Evolutionary conservation across 2,888 invertebrate genomes (phyloP).

Genomic region (Drosophila prolongata): DNA sequence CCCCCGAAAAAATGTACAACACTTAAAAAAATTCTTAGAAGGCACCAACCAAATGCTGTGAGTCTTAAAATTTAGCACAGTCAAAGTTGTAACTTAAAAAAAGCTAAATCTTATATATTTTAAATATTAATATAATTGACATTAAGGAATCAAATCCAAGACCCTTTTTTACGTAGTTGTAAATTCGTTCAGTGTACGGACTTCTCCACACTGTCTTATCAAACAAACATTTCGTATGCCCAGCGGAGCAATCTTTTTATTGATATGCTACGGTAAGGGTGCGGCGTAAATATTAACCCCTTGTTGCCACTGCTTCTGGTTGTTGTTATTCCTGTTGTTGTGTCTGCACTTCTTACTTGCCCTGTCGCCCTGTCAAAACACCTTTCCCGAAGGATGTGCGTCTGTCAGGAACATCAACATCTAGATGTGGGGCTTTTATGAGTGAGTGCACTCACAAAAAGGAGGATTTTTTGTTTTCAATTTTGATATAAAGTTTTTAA

Average conservation of each 20-base stretch:
- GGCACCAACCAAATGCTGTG: no score
- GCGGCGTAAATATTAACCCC: conserved; percentile 54
- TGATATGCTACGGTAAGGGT: conserved; percentile 57
- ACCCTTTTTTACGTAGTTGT: not conserved
- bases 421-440: conserved; percentile 17
- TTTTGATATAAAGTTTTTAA: not conserved
- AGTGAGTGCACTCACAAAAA: conserved; percentile 23
- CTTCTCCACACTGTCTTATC: conserved; percentile 32
- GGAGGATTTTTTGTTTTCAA: not conserved
- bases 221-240: conserved; percentile 62
- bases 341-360: conserved; percentile 45
- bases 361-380: conserved; percentile 63
- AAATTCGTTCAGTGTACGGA: not conserved
- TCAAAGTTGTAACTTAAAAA: no score
- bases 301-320: conserved; percentile 32
- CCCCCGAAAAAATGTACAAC: not conserved
- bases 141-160: not conserved
- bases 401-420: conserved; percentile 47
- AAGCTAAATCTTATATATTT: no score
- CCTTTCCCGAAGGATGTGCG: conserved; percentile 59
- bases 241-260: conserved; percentile 76
- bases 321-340: conserved; percentile 9
- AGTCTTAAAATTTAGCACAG: no score
- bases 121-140: no score
- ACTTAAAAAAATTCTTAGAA: not conserved